These are phyloP conservation scores for Hyles lineata DNA, from an alignment of 2,888 invertebrate species.

Conservation along the genomic window DNA sequence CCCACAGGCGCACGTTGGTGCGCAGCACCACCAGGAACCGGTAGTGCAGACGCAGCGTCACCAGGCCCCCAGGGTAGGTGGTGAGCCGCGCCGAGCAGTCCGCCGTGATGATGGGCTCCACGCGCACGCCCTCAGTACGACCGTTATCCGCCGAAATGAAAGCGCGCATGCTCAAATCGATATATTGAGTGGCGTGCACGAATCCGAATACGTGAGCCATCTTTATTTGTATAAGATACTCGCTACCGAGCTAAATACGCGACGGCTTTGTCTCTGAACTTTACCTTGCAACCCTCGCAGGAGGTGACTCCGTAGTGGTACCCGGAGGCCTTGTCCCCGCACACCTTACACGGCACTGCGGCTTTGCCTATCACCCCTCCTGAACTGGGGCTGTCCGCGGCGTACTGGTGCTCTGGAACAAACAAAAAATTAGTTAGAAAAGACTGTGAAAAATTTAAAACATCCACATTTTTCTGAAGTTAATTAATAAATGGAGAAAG, in stretches of 20 bases:
- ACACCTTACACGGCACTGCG: slow-evolving; percentile 97
- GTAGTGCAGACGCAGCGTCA: not conserved
- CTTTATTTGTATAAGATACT: not conserved
- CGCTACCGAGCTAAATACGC: not conserved
- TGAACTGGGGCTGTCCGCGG: slow-evolving; percentile 92
- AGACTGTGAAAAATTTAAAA: no score
- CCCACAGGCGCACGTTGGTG: slow-evolving; percentile 1
- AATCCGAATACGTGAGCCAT: not conserved
- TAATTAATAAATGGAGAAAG: no score
- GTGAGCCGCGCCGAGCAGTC: not conserved
- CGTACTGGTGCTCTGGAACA: slow-evolving; percentile 67
- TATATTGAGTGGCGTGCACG: not conserved
- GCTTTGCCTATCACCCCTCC: slow-evolving; percentile 89
- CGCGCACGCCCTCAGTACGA: not conserved
- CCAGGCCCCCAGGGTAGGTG: not conserved
- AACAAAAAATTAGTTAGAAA: not conserved
- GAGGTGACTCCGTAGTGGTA: slow-evolving; percentile 99
- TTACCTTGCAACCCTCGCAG: slow-evolving; percentile 98
- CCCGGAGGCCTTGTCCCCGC: slow-evolving; percentile 97
- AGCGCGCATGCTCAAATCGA: not conserved
- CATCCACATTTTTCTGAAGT: no score
- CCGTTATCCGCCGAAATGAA: not conserved
- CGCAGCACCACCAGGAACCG: not conserved
- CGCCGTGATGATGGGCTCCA: not conserved
- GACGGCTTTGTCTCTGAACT: slow-evolving; percentile 7